These are phyloP conservation scores for Scaptomyza pallida DNA, from an alignment of 1,140 invertebrate species.

Conservation along the genomic window DNA sequence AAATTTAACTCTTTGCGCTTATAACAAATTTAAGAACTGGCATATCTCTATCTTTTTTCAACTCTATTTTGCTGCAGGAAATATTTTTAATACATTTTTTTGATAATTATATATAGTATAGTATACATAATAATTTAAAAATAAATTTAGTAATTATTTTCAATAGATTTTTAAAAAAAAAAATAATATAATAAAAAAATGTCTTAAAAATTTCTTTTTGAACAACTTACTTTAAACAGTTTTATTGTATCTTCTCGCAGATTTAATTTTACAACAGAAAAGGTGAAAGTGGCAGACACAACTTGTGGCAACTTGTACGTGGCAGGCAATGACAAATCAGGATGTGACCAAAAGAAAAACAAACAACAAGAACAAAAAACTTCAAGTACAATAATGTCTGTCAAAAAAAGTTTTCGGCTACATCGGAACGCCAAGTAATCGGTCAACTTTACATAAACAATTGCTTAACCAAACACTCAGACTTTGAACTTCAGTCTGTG, in stretches of 20 bases:
- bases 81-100: no score
- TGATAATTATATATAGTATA: no score
- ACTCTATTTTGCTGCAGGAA: no score
- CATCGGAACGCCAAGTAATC: slow-evolving; percentile 7
- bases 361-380: not conserved
- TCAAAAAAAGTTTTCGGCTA: slow-evolving; percentile 43
- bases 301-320: not conserved
- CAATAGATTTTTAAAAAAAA: no score
- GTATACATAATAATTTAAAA: no score
- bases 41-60: no score
- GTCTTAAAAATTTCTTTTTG: no score
- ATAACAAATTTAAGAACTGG: no score
- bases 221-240: no score
- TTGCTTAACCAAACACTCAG: slow-evolving; percentile 72
- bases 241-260: not conserved
- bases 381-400: slow-evolving; percentile 41
- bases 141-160: no score
- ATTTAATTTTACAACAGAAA: slow-evolving; percentile 13
- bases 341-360: slow-evolving; percentile 10
- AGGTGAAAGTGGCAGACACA: slow-evolving; percentile 28
- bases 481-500: slow-evolving; percentile 10
- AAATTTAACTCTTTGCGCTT: no score
- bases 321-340: slow-evolving; percentile 29
- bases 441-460: slow-evolving; percentile 71
- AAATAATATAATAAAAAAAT: no score